Evolutionary conservation across 2,888 invertebrate genomes (phyloP), one percentile per base, ranked within the genome.

Genomic region (Syritta pipiens): DNA sequence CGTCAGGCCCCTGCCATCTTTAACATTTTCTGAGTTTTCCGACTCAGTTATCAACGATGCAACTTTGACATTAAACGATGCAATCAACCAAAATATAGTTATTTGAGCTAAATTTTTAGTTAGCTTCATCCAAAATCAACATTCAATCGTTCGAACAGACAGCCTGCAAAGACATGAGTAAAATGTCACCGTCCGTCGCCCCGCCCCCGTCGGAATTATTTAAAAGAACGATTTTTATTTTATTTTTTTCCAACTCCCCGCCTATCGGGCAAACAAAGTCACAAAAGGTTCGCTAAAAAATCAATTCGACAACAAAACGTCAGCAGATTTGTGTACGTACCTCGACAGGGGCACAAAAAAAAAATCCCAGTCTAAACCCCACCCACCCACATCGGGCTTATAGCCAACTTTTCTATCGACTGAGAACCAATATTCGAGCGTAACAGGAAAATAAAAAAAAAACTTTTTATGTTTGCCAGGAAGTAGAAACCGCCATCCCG

Each of bases 331-430:
- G 26, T 65, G 20, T 35, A 10, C 42, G 17, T 7, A 35, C 24
- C 10, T 48, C 22, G 24, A 10, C 4, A 17, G 4, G 19, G 19
- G 20, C 10, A 14, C 3, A 9, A 12, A 24, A 37, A 48, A 48
- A 48, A 26, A 26, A 12, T 5, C n/a, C 19, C 28, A 49, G 17
- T 12, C 30, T n/a, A 17, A 49, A 2, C 30, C 12, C 22, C 26
- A 46, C 3, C 26, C 49, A 12, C 24, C 3, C 24, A 28, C 12
- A 4, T 20, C 0, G 26, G 4, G 28, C n/a, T 67, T 67, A 77
- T 72, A 72, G 77, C 77, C 77, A 79, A 79, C 77, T 79, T 79
- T 79, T 74, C 72, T 60, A 79, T 79, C 72, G 65, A 59, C 77
- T 74, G 59, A 79, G 65, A 79, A 79, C 77, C 77, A 79, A 79